Evolutionary conservation across 23 tunicate species (phyloP), one percentile per base, ranked within the genome.

Genomic region (Corella eumyota): DNA sequence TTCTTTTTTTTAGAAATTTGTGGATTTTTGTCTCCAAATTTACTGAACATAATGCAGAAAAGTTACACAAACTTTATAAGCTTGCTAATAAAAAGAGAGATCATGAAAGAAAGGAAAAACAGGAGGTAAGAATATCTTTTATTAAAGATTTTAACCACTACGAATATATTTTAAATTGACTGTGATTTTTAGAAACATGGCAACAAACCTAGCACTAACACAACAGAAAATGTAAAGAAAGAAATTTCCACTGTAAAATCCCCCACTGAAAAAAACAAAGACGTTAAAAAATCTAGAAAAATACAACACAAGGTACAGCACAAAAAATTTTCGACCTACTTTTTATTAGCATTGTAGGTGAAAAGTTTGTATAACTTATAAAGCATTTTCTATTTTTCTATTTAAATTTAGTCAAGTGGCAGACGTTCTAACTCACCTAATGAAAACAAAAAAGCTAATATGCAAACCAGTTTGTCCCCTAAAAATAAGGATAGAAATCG

Each of bases 21-120:
- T 85, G 95, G 95, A 71, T 72, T 19, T 85, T 85, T 67, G 85
- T 85, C 32, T 85, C 95, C 17, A 70, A 77, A 51, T 85, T 85
- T 71, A 85, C 95, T 21, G 95, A 77, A 60, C 60, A 60, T 60
- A 77, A 71, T 44, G 80, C 95, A 25, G 80, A 77, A 26, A 65
- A 61, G 50, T 56, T 85, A n/a, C 74, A 77, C 34, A 77, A 85
- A 48, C 33, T 85, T 32, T 85, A 76, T 64, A 76, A 69, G 31
- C 63, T 59, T 5, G 74, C 79, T 25, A 45, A 45, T 32, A 85
- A 77, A 28, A 38, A 64, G 26, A 54, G 88, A 30, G 85, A 78
- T 28, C 37, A 25, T 30, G 85, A 78, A 22, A 27, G 67, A 6
- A 67, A 76, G 32, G 72, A 23, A 25, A 50, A 58, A 58, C 21